Evolutionary conservation across 2,888 invertebrate genomes (phyloP).

Genomic region (Aphrophora alni): DNA sequence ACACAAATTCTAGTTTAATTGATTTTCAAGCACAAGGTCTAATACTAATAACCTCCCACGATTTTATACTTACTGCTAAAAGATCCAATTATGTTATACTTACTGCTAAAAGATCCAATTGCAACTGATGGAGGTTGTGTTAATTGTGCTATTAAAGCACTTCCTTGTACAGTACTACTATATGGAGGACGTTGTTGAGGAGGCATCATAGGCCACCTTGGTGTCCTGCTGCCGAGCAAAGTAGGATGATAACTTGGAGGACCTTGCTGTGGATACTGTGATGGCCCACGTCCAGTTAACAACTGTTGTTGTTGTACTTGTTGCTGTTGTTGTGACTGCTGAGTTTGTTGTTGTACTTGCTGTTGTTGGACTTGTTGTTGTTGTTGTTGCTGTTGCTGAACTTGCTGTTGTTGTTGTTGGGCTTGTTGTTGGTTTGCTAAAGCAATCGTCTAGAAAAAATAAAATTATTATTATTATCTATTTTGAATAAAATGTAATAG

Average conservation of each 20-base stretch:
- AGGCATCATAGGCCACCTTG: conserved; percentile 48
- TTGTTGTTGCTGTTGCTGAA: conserved; percentile 59
- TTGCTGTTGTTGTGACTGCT: conserved; percentile 52
- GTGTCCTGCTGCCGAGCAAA: conserved; percentile 30
- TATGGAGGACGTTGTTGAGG: conserved; percentile 43
- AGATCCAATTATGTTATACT: too few relatives aligned
- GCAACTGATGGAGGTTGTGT: conserved; percentile 61
- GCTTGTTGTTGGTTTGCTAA: conserved; percentile 46
- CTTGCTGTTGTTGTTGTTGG: conserved; percentile 54
- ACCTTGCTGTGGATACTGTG: conserved; percentile 38
- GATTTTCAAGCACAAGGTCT: too few relatives aligned
- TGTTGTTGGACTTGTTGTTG: conserved; percentile 52
- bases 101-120: conserved; percentile 58
- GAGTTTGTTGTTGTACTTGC: conserved; percentile 52
- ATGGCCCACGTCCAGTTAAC: conserved; percentile 51
- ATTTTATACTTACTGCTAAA: conserved; percentile 57
- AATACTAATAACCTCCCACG: too few relatives aligned
- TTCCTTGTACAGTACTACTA: conserved; percentile 53
- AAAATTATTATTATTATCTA: too few relatives aligned
- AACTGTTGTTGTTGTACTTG: conserved; percentile 54
- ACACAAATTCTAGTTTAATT: too few relatives aligned
- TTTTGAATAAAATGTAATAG: too few relatives aligned
- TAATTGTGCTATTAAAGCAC: conserved; percentile 65
- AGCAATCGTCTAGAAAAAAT: not conserved
- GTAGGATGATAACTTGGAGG: conserved; percentile 33